These are phyloP conservation scores for Pluvianellus socialis DNA, from an alignment of 2,113 vertebrate species.

Conservation along the genomic window DNA sequence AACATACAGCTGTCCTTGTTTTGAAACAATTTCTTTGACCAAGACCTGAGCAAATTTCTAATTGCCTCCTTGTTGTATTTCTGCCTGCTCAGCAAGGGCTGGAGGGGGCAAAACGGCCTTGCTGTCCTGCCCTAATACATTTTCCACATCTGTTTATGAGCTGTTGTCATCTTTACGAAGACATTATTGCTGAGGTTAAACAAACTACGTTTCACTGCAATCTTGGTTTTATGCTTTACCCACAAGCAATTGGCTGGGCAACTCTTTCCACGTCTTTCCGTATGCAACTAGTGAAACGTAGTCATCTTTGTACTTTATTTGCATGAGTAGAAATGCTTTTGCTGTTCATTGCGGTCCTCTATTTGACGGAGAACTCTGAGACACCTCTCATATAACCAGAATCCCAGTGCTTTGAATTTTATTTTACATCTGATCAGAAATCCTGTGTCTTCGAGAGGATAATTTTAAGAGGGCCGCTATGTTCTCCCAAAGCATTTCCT, in stretches of 20 bases:
- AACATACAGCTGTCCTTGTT: background rate
- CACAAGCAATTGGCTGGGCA: background rate
- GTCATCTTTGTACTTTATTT: background rate
- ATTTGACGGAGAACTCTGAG: background rate
- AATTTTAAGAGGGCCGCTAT: background rate
- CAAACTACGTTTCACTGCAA: background rate
- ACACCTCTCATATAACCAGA: background rate
- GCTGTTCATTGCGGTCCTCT: background rate
- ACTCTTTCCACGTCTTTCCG: background rate
- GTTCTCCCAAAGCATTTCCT: background rate
- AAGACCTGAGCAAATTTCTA: background rate
- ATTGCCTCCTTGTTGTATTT: background rate
- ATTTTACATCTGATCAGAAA: background rate
- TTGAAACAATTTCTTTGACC: background rate
- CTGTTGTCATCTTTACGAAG: background rate
- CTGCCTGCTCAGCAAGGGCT: background rate
- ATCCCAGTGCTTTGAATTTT: background rate
- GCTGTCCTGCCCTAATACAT: background rate
- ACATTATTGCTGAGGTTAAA: background rate
- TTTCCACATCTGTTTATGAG: background rate
- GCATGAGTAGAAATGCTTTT: background rate
- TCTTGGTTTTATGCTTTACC: background rate
- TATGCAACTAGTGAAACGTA: background rate
- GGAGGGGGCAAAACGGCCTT: background rate
- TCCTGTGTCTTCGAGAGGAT: background rate